Evolutionary conservation across 2,113 vertebrate genomes (phyloP).

Genomic region (Lepisosteus osseus): DNA sequence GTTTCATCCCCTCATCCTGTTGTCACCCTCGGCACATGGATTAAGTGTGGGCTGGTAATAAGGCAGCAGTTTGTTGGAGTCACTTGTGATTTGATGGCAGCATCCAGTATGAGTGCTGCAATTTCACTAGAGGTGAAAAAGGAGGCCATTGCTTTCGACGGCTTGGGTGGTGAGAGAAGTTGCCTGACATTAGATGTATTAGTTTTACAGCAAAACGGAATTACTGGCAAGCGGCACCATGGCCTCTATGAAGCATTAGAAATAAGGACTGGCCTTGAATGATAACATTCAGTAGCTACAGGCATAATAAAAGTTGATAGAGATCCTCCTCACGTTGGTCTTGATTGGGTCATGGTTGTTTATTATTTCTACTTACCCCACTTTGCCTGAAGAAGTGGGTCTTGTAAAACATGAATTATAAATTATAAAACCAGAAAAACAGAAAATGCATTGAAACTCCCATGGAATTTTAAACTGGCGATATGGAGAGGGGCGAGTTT

Average conservation of each 20-base stretch:
- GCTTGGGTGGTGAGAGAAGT: background rate
- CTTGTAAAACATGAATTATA: no score
- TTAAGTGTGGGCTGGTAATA: background rate
- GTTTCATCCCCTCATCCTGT: no score
- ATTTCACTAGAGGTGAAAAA: conserved; percentile 3
- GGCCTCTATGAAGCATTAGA: background rate
- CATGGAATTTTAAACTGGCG: no score
- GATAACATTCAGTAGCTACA: background rate
- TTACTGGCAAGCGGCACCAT: background rate
- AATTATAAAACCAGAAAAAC: no score
- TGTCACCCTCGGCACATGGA: background rate
- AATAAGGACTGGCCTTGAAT: background rate
- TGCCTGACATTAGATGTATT: background rate
- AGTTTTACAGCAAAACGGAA: background rate
- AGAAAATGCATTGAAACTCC: no score
- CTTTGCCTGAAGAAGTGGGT: no score
- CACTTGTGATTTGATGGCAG: background rate
- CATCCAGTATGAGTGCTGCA: background rate
- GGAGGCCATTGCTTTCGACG: background rate
- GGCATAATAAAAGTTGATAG: no score
- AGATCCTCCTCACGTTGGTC: no score
- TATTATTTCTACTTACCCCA: no score
- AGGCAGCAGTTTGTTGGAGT: background rate
- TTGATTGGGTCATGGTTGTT: no score
- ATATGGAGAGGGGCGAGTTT: no score